Percentiles rank a stretch among this genome's conserved stretches.
phyloP scores from a whole-genome alignment of 2,888 invertebrate species.

The Diloba caeruleocephala region DNA sequence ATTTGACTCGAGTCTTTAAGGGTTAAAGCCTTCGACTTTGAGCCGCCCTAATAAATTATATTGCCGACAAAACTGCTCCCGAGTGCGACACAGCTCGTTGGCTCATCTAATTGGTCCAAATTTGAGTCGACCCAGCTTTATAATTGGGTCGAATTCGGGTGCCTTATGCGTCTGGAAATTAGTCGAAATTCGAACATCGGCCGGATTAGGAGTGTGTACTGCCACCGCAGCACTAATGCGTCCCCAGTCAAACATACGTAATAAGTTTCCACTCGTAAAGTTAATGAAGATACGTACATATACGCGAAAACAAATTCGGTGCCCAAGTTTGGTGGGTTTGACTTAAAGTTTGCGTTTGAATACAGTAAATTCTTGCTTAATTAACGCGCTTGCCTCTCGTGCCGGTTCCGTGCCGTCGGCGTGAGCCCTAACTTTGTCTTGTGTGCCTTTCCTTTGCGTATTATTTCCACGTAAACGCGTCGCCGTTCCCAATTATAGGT shows the following conservation, averaged over 20 bases:
- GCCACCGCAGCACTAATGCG: constrained; percentile 75
- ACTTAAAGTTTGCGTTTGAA: constrained; percentile 80
- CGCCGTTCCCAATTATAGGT: constrained; percentile 57
- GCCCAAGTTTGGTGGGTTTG: constrained; percentile 75
- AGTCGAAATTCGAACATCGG: constrained; percentile 80
- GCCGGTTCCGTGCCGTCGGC: constrained; percentile 53
- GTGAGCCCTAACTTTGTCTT: constrained; percentile 62
- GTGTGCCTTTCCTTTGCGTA: constrained; percentile 63
- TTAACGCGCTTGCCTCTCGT: constrained; percentile 72
- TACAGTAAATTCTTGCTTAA: constrained; percentile 83
- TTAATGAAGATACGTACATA: constrained; percentile 79
- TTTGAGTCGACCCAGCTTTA: constrained; percentile 83
- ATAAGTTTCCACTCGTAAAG: constrained; percentile 79
- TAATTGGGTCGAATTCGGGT: constrained; percentile 82
- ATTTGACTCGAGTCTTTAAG: constrained; percentile 88
- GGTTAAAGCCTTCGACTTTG: constrained; percentile 86
- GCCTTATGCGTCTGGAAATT: constrained; percentile 82
- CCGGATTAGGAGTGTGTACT: constrained; percentile 75
- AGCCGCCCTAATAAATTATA: constrained; percentile 88
- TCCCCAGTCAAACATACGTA: constrained; percentile 79
- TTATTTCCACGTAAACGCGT: constrained; percentile 65
- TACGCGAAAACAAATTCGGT: constrained; percentile 80
- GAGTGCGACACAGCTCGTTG: constrained; percentile 88
- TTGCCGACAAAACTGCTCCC: constrained; percentile 88
- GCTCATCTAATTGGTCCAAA: constrained; percentile 88